Conservation (phyloP, 2,113 vertebrate genomes). For the Alexandromys fortis region DNA sequence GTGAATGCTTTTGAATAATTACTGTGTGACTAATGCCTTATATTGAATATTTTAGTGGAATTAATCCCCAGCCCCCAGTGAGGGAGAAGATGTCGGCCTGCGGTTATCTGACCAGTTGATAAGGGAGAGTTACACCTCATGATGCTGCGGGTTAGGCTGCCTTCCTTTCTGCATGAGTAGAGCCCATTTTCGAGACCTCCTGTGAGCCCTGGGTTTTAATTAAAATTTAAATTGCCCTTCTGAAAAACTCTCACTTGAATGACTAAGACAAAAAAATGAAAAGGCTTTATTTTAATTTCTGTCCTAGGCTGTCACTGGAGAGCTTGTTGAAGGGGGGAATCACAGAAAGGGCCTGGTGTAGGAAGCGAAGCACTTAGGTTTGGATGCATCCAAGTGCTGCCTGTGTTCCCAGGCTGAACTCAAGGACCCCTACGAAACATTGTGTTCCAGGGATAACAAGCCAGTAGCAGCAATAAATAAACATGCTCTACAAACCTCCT, state of each 20-base stretch:
- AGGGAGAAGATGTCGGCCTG: slow-evolving; percentile 4
- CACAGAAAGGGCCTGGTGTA: slow-evolving; percentile 26
- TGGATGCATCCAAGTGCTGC: neutral
- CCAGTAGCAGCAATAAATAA: slow-evolving; percentile 33
- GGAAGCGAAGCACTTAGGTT: slow-evolving; percentile 31
- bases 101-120: neutral
- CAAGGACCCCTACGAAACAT: slow-evolving; percentile 28
- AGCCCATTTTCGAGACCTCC: neutral
- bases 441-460: slow-evolving; percentile 18
- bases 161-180: slow-evolving; percentile 48
- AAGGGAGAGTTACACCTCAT: neutral
- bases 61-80: neutral
- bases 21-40: slow-evolving; percentile 23
- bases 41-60: slow-evolving; percentile 26
- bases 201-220: slow-evolving; percentile 65
- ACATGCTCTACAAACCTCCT: slow-evolving; percentile 30
- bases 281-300: slow-evolving; percentile 53
- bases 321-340: slow-evolving; percentile 35
- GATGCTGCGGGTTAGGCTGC: neutral
- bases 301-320: slow-evolving; percentile 8
- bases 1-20: slow-evolving; percentile 45
- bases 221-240: slow-evolving; percentile 70
- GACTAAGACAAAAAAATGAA: slow-evolving; percentile 52
- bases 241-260: slow-evolving; percentile 67
- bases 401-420: neutral